These are phyloP conservation scores for Metopolophium dirhodum DNA, from an alignment of 1,140 invertebrate genomes.

Conservation along the genomic window DNA sequence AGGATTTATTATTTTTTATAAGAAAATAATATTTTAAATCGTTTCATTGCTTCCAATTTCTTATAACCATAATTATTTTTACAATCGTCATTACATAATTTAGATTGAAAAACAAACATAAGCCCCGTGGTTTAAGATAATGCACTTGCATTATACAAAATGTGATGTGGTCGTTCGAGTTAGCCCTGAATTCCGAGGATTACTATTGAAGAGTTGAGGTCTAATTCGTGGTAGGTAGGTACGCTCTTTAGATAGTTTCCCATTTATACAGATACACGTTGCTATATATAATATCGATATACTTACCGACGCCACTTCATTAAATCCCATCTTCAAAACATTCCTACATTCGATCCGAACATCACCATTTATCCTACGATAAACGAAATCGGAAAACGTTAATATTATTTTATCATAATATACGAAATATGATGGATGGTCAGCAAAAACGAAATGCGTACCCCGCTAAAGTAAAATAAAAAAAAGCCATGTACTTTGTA, in stretches of 20 bases:
- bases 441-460: not conserved
- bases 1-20: too few relatives aligned
- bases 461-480: not conserved
- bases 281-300: not conserved
- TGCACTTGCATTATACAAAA: not conserved
- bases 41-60: too few relatives aligned
- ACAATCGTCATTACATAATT: not conserved
- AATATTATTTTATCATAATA: too few relatives aligned
- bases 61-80: too few relatives aligned
- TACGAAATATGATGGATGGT: not conserved
- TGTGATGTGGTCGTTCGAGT: not conserved
- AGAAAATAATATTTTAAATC: too few relatives aligned
- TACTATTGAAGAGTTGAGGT: not conserved
- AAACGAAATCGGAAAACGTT: not conserved
- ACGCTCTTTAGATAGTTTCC: not conserved
- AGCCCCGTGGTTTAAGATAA: not conserved
- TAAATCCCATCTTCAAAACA: constrained; percentile 33
- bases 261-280: not conserved
- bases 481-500: constrained; percentile 4
- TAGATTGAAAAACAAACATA: not conserved
- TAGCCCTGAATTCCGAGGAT: not conserved
- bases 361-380: not conserved
- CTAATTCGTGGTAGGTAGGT: not conserved
- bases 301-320: not conserved
- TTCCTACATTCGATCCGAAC: not conserved